Evolutionary conservation across 2,797 vertebrate species (phyloP).

Genomic region (Borostomias antarcticus): DNA sequence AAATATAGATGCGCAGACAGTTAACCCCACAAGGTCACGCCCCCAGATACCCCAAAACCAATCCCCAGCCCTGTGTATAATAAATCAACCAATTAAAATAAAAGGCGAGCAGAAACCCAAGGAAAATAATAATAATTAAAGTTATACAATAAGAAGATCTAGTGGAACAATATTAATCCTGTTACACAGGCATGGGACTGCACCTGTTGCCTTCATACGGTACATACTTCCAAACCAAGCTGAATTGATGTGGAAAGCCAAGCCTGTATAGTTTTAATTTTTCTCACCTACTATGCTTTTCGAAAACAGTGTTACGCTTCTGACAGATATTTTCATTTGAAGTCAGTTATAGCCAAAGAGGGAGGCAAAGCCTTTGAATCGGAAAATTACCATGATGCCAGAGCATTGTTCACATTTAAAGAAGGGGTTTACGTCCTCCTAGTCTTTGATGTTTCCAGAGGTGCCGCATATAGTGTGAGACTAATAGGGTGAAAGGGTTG

Average conservation of each 20-base stretch:
- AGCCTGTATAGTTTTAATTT: neutral
- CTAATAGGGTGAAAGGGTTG: slow-evolving; percentile 33
- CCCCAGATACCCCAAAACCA: too few species aligned
- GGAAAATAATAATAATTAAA: too few species aligned
- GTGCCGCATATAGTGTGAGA: slow-evolving; percentile 28
- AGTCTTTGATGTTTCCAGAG: slow-evolving; percentile 52
- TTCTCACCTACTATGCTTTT: neutral
- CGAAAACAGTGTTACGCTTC: neutral
- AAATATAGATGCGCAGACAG: too few species aligned
- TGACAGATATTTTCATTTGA: slow-evolving; percentile 39
- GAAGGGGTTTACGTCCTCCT: slow-evolving; percentile 41
- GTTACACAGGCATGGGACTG: too few species aligned
- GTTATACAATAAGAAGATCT: too few species aligned
- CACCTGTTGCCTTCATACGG: slow-evolving; percentile 11
- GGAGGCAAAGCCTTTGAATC: slow-evolving; percentile 17
- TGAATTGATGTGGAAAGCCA: neutral
- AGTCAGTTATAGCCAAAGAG: slow-evolving; percentile 26
- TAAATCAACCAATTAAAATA: too few species aligned
- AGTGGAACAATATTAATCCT: too few species aligned
- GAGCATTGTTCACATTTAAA: slow-evolving; percentile 51
- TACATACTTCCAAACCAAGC: neutral
- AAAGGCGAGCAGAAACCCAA: too few species aligned
- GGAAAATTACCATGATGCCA: slow-evolving; percentile 40
- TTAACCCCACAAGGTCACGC: too few species aligned
- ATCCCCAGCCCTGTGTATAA: too few species aligned